These are phyloP conservation scores for Mesocricetus auratus DNA, from an alignment of 2,113 vertebrate species.

Conservation along the genomic window DNA sequence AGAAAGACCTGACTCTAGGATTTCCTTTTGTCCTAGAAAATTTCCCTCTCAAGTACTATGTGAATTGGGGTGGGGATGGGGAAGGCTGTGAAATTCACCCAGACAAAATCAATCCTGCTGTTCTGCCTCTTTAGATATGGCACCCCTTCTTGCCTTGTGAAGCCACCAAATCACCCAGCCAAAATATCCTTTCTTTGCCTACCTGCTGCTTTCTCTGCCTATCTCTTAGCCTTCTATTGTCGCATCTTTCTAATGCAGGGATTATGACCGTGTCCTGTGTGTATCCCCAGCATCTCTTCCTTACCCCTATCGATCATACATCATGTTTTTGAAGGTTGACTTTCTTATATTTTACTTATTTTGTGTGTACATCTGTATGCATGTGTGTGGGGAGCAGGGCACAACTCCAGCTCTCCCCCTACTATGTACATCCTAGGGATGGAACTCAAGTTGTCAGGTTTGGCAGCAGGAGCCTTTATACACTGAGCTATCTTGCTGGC, in stretches of 20 bases:
- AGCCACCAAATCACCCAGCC: not conserved
- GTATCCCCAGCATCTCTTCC: not conserved
- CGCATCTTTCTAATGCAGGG: not conserved
- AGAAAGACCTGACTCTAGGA: not conserved
- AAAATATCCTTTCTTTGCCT: not conserved
- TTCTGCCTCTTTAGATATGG: not conserved
- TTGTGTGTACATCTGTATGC: not conserved
- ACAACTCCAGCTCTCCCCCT: not conserved
- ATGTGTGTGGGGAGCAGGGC: not conserved
- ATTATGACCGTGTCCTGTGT: not conserved
- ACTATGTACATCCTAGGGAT: not conserved
- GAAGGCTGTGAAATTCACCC: not conserved
- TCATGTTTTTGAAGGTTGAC: not conserved
- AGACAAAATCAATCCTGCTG: not conserved
- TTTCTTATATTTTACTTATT: not conserved
- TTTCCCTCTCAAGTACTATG: constrained; percentile 32
- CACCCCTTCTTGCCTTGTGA: not conserved
- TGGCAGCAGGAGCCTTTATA: not conserved
- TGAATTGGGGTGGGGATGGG: not conserved
- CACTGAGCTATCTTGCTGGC: not conserved
- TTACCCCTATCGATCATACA: not conserved
- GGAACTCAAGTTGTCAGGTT: not conserved
- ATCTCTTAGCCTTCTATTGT: not conserved
- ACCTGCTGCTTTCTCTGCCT: constrained; percentile 1
- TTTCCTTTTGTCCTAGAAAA: not conserved